Evolutionary conservation across 2,797 vertebrate species (phyloP), one percentile per base, ranked within the genome.

Genomic region (Xiphophorus birchmanni): DNA sequence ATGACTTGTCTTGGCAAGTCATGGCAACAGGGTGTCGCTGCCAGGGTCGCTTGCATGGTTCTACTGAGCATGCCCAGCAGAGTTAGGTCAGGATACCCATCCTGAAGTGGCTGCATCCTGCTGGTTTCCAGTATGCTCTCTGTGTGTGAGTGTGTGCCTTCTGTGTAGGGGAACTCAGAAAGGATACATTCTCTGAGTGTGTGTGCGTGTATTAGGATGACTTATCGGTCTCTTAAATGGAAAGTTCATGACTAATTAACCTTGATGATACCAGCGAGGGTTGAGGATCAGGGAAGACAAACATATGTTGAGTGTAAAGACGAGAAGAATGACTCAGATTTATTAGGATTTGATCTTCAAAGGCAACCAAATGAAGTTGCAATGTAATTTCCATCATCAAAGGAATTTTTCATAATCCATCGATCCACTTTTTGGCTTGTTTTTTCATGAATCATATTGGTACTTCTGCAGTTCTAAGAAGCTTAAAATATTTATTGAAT

Each of bases 191-290:
- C 35, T 76, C 63, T 54, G 21, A 71, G 63, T 77, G 44, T 73
- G 83, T 17, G 35, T 54, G 5, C 50, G 44, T 2, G 81, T 84
- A 92, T 90, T 89, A 84, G 74, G 76, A 86, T 58, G 78, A 88
- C 82, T 86, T 82, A 83, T 90, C 82, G 73, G 85, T 82, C 48
- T 90, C 83, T 84, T 73, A 84, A 82, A 92, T 82, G 81, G 83
- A 78, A 89, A 86, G 79, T 86, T 85, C 84, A 83, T 17, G 76
- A 86, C 79, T 90, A 91, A 93, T 94, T 93, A 94, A 94, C 92
- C 88, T 93, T 86, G 81, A 32, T 84, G 79, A 90, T 90, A 84
- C 89, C 82, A 85, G 52, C 37, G 65, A 82, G 86, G 82, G 78
- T 89, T 88, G 74, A 37, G 84, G 89, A 91, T 90, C 90, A 90